Conservation (phyloP, 1,140 invertebrate genomes). For the Hycleus phaleratus region DNA sequence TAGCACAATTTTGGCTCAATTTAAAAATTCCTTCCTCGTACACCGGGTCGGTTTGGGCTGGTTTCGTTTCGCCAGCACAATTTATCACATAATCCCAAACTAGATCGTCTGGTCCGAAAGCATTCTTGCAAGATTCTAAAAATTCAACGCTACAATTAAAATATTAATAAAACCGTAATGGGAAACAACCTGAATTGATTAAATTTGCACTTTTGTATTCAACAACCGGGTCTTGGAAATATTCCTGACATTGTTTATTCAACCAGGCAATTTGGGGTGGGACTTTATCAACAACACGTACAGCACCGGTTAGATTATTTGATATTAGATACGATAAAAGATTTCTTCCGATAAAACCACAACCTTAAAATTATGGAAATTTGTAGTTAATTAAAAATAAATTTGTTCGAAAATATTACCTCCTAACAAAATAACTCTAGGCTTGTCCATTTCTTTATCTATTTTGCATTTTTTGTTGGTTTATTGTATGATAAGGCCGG, state of each 20-base stretch:
- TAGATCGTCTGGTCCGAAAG: conserved; percentile 53
- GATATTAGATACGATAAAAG: conserved; percentile 72
- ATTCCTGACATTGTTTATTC: conserved; percentile 61
- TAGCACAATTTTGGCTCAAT: conserved; percentile 74
- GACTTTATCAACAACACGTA: conserved; percentile 85
- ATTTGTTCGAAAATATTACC: conserved; percentile 16
- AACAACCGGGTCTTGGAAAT: conserved; percentile 66
- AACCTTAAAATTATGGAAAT: conserved; percentile 53
- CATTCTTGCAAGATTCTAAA: conserved; percentile 67
- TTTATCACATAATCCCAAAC: conserved; percentile 77
- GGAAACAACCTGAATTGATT: conserved; percentile 69
- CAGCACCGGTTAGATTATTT: conserved; percentile 64
- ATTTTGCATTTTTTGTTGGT: background rate
- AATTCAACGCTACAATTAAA: conserved; percentile 16
- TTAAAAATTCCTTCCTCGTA: conserved; percentile 85
- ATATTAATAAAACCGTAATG: background rate
- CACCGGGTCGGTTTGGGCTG: conserved; percentile 77
- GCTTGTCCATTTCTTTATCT: conserved; percentile 23
- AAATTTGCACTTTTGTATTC: conserved; percentile 87
- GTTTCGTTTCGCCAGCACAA: conserved; percentile 83
- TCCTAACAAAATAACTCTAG: conserved; percentile 30
- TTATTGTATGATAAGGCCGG: background rate
- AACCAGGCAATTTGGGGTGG: conserved; percentile 87
- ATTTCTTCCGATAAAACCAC: conserved; percentile 87
- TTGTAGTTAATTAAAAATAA: background rate